Evolutionary conservation across 2,888 invertebrate species (phyloP), one percentile per base, ranked within the genome.

Genomic region (Arge pagana): DNA sequence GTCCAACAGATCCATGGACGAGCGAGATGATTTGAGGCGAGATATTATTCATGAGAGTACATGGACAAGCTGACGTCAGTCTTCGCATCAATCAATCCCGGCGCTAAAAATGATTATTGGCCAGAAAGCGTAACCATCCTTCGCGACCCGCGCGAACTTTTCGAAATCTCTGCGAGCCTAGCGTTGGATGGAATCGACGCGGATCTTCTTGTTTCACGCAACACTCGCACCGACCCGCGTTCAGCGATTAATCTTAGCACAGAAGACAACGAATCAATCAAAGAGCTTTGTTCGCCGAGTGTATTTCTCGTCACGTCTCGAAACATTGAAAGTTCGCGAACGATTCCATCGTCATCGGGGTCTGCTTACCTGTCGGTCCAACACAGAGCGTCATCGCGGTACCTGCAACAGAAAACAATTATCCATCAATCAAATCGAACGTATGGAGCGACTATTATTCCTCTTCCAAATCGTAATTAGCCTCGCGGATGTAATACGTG

Each of bases 331-430:
- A 24, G 18, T 33, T 7, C 26, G 21, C n/a, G n/a, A n/a, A n/a
- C n/a, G n/a, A n/a, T n/a, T n/a, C n/a, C n/a, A n/a, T n/a, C n/a
- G n/a, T n/a, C n/a, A n/a, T n/a, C n/a, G n/a, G n/a, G n/a, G 43
- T 48, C 30, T 39, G 39, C 82, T 85, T 83, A 92, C 92, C 92
- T 87, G 80, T 92, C 92, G 43, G 90, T 87, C 92, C 92, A 93
- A 78, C 92, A 92, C 41, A 93, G 81, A 15, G 91, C 87, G 63
- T 93, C 92, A 62, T 93, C 92, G 60, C 92, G 86, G 78, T 92
- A 93, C 81, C 92, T 93, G 86, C 58, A 86, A 85, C 68, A 67
- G 76, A 77, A 72, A 70, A 70, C 63, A 63, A 57, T 77, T 74
- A n/a, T n/a, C n/a, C n/a, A n/a, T n/a, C n/a, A n/a, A n/a, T n/a